These are phyloP conservation scores for Gymnoscopelus microlampas DNA, from an alignment of 2,797 vertebrate genomes.

Conservation along the genomic window DNA sequence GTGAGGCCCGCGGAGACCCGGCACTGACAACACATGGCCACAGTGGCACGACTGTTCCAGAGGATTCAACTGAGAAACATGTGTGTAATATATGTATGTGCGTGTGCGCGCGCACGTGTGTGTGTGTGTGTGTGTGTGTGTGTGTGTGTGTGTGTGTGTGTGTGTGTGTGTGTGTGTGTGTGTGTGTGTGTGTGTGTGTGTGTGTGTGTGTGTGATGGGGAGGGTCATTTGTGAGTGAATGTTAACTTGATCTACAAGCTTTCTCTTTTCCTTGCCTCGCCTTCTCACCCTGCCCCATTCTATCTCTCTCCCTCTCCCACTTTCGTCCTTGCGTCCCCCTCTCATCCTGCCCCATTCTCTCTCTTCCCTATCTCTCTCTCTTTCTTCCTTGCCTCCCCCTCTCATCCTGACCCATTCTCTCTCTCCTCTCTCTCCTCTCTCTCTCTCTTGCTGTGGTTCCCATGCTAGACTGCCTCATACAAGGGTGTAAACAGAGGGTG, in stretches of 20 bases:
- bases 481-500: conserved; percentile 73
- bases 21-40: conserved; percentile 63
- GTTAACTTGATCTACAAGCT: conserved; percentile 48
- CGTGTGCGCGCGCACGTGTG: conserved; percentile 20
- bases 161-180: conserved; percentile 52
- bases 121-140: conserved; percentile 8
- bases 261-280: conserved; percentile 13
- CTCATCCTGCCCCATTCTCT: conserved; percentile 27
- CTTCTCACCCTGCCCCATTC: background rate
- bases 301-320: conserved; percentile 11
- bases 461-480: conserved; percentile 76
- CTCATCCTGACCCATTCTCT: background rate
- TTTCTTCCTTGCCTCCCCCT: conserved; percentile 16
- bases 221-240: conserved; percentile 16
- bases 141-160: conserved; percentile 12
- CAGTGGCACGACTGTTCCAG: conserved; percentile 62
- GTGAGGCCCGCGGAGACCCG: conserved; percentile 67
- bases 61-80: conserved; percentile 54
- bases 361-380: background rate
- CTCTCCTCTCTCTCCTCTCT: conserved; percentile 3
- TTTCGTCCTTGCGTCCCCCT: conserved; percentile 40
- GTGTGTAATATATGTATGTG: conserved; percentile 62
- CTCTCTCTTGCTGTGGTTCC: conserved; percentile 61
- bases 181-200: conserved; percentile 52
- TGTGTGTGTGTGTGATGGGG: background rate